Conservation (phyloP, 1,140 invertebrate species). For the Pissodes strobi region DNA sequence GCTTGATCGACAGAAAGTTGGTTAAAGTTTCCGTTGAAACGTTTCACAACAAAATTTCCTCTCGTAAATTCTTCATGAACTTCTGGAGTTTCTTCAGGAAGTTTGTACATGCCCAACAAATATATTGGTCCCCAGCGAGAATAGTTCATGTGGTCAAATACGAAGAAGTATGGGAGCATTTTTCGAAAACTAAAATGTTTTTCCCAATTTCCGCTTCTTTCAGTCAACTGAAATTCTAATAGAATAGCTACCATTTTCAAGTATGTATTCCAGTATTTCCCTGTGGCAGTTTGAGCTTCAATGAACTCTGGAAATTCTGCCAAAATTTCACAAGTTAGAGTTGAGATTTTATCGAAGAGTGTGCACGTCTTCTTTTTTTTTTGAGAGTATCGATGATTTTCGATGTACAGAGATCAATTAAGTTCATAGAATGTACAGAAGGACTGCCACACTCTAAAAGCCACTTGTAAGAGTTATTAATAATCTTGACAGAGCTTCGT, state of each 20-base stretch:
- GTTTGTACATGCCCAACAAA: not conserved
- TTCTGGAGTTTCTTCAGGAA: not conserved
- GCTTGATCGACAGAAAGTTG: constrained; percentile 9
- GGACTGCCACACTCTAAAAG: not conserved
- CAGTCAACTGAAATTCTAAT: not conserved
- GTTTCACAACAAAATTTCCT: constrained; percentile 4
- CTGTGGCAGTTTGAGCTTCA: not conserved
- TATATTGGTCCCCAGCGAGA: not conserved
- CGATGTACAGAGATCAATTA: not conserved
- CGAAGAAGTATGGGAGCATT: not conserved
- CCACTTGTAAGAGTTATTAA: not conserved
- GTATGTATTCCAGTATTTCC: not conserved
- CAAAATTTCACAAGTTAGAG: not conserved
- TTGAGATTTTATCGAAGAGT: not conserved
- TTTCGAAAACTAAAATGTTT: not conserved
- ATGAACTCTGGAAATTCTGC: not conserved
- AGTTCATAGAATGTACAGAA: not conserved
- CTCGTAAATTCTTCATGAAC: constrained; percentile 2
- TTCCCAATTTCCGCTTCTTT: constrained; percentile 9
- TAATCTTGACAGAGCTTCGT: not conserved
- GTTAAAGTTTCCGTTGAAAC: not conserved
- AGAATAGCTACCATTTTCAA: not conserved
- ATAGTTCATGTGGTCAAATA: not conserved
- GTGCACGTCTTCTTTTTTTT: not conserved
- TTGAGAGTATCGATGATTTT: not conserved